phyloP scores from a whole-genome alignment of 2,113 vertebrate genomes.

The Rhinogobius similis region DNA sequence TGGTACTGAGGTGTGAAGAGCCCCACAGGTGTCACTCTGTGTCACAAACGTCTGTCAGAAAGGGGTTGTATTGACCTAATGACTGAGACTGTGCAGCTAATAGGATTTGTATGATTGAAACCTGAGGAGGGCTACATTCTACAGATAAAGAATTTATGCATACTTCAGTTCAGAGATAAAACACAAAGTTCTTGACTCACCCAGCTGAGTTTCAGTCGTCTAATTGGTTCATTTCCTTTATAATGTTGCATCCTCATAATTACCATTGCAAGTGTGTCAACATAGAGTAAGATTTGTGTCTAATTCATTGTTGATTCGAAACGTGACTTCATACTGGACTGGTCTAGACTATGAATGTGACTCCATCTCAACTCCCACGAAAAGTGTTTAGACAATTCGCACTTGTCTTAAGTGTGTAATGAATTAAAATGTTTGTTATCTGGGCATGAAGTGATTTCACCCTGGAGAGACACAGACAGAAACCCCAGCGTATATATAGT shows the following conservation, averaged over 20 bases:
- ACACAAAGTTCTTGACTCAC: background rate
- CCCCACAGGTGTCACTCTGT: background rate
- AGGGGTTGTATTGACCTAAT: background rate
- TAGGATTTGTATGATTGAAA: constrained; percentile 3
- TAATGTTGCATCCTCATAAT: background rate
- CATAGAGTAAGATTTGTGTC: background rate
- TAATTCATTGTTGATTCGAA: background rate
- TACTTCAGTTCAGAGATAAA: background rate
- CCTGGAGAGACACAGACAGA: no score
- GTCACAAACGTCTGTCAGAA: constrained; percentile 11
- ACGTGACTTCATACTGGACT: no score
- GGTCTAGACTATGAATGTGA: background rate
- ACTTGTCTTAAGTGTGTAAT: no score
- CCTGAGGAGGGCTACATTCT: background rate
- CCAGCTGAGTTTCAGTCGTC: background rate
- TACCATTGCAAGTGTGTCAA: no score
- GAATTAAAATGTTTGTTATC: no score
- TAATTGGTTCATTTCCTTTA: background rate
- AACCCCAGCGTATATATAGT: background rate
- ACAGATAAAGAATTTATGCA: background rate
- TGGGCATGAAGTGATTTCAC: no score
- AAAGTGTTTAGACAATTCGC: background rate
- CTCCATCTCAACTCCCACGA: background rate
- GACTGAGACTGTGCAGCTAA: constrained; percentile 15
- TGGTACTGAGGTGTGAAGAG: background rate